Evolutionary conservation across 64 coral and sea anemone genomes (phyloP).

Genomic region (Porites australiensis): DNA sequence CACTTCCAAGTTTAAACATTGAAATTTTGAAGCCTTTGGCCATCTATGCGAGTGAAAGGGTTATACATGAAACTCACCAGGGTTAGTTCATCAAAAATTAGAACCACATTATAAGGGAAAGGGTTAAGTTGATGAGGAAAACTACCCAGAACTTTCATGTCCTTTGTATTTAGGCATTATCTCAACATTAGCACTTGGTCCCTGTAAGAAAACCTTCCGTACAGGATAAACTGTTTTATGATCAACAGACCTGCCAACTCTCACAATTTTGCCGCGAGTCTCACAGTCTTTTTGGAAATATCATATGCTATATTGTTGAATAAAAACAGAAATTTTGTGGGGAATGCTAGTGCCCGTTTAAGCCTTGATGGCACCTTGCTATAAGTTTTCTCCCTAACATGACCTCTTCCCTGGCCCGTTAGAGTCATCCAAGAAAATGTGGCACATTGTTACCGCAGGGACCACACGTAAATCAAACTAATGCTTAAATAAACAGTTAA

Average conservation of each 20-base stretch:
- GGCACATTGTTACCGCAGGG: no score
- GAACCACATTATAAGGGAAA: conserved; percentile 3
- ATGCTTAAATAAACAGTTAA: no score
- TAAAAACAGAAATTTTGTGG: no score
- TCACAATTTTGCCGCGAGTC: background rate
- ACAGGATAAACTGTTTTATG: background rate
- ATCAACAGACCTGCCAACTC: background rate
- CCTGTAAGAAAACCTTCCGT: background rate
- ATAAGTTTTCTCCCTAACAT: no score
- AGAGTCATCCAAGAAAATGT: no score
- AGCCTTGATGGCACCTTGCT: no score
- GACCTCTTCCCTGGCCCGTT: no score
- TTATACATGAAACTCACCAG: background rate
- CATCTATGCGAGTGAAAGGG: no score
- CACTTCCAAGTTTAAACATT: background rate
- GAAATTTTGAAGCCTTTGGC: background rate
- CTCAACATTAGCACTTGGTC: background rate
- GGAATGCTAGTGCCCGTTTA: no score
- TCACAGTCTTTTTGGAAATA: background rate
- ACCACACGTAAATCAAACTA: no score
- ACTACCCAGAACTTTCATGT: background rate
- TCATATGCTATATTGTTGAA: background rate
- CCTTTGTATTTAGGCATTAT: background rate
- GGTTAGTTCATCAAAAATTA: background rate
- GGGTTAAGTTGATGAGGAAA: conserved; percentile 17